Evolutionary conservation across 92 coral and sea anemone species (phyloP), one percentile per base, ranked within the genome.

Genomic region (Epizoanthus scotinus): DNA sequence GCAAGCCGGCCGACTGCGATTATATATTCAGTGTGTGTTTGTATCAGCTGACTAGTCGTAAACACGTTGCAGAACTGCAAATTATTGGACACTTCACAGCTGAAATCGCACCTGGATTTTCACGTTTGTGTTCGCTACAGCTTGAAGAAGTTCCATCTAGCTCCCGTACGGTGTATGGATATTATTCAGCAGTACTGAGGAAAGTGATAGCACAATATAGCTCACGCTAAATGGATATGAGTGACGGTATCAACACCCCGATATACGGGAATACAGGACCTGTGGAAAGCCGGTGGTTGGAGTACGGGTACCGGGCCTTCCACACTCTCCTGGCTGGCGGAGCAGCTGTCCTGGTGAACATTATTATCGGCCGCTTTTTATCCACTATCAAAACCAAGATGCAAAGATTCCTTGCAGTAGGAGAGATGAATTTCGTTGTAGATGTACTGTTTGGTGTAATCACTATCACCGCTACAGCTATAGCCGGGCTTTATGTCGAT

Each of bases 341-440:
- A 17, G 88, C 79, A 2, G 91, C 91, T 2, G 86, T 88, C 55
- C 67, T 81, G 21, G 88, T 88, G 13, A 85, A 88, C 67, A 64
- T 88, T 5, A 55, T 84, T 56, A 75, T 88, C 8, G 81, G 81
- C 15, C 81, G 81, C 34, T 15, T 10, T 40, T 2, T 75, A 14
- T 59, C 68, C 55, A 60, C 34, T 19, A 3, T 75, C 60, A 75
- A 75, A 75, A 59, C 56, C 15, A 75, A 75, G 54, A 75, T 75
- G 21, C 38, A 6, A 58, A 22, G 68, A 60, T 59, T 75, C 44
- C 81, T 75, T 9, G 56, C 27, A 14, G 68, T 59, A 12, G 88
- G 82, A 47, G 91, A 88, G 42, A 84, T 84, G 85, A 83, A 79
- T 38, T 88, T 88, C 57, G 88, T 84, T 47, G 81, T 88, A 4